Conservation (phyloP, 2,113 vertebrate genomes). For the Danionella cerebrum region DNA sequence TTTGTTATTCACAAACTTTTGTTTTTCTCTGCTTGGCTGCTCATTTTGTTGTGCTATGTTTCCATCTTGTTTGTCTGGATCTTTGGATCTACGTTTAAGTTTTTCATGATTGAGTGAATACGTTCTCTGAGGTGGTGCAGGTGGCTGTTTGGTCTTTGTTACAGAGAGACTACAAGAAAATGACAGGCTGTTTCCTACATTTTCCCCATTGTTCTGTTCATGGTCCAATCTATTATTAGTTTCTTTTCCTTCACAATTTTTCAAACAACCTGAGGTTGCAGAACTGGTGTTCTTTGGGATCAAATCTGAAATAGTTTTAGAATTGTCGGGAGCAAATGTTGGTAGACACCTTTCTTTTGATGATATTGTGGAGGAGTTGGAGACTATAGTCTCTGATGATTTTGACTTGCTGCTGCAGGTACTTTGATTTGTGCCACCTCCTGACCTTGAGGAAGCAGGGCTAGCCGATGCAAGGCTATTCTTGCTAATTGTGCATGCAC, state of each 20-base stretch:
- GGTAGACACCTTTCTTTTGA: constrained; percentile 63
- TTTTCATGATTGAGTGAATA: constrained; percentile 78
- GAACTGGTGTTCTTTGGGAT: constrained; percentile 51
- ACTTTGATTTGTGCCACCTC: constrained; percentile 56
- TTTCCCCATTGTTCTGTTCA: constrained; percentile 52
- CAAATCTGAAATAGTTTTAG: constrained; percentile 11
- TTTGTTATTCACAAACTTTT: constrained; percentile 34
- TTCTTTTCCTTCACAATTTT: constrained; percentile 36
- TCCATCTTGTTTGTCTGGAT: constrained; percentile 33
- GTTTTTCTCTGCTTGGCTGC: constrained; percentile 41
- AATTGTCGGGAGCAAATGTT: constrained; percentile 34
- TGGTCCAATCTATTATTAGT: constrained; percentile 41
- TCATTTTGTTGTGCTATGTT: constrained; percentile 21
- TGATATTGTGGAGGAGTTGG: constrained; percentile 78
- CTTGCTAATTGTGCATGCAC: constrained; percentile 76
- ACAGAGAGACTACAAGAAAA: constrained; percentile 74
- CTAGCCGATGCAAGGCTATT: constrained; percentile 77
- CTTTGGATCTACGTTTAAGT: constrained; percentile 61
- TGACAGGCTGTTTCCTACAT: constrained; percentile 63
- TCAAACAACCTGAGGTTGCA: constrained; percentile 50
- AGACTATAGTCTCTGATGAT: constrained; percentile 83
- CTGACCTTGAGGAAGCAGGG: constrained; percentile 73
- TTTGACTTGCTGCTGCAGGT: constrained; percentile 84
- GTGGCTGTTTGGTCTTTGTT: constrained; percentile 80
- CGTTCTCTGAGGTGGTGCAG: constrained; percentile 75